Base-by-base conservation (phyloP, 53 echinoderm and acorn worm genomes). In the Hippasteria phrygiana region DNA sequence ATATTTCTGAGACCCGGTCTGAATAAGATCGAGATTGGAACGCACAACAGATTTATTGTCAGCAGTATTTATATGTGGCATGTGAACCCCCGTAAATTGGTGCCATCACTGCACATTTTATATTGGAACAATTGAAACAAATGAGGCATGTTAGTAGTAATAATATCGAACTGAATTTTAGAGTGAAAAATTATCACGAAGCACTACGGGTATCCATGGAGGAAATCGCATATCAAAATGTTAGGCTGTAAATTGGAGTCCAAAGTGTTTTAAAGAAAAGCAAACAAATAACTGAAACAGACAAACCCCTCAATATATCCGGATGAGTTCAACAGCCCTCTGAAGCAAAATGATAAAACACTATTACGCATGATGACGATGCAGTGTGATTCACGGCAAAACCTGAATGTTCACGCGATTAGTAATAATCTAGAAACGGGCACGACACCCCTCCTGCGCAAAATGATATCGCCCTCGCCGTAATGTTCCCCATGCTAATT, bases 301-400 rank as follows among this genome's bases (percentile, higher is more conserved):
- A 36, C 18, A 67, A 67, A 67, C 36, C 33, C 8, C 8, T 48
- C 48, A 14, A 14, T 48, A 48, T 10, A 10, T 48, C 14, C 48
- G 48, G 8, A 14, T 13, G 35, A 75, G 75, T 75, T 75, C 47
- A 75, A 50, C 24, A 48, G 50, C 75, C 75, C 43, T 20, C 11
- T 46, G 55, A 59, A 79, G 22, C 13, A 22, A 43, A n/a, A 28
- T 17, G 29, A 77, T 42, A 31, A 42, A n/a, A 83, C 28, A 65
- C 67, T 42, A 71, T 71, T 85, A 71, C 85, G 29, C 85, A 71
- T 37, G 85, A 85, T 85, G 85, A 85, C 71, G 71, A 46, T 29
- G 75, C 75, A 11, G 34, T 10, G 27, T 85, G 85, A 85, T 48
- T 85, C 85, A 85, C 66, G 18, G 81, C 9, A 40, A 81, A 20